These are phyloP conservation scores for Sinhomidia bicolor DNA, from an alignment of 2,888 invertebrate species.

Conservation along the genomic window DNA sequence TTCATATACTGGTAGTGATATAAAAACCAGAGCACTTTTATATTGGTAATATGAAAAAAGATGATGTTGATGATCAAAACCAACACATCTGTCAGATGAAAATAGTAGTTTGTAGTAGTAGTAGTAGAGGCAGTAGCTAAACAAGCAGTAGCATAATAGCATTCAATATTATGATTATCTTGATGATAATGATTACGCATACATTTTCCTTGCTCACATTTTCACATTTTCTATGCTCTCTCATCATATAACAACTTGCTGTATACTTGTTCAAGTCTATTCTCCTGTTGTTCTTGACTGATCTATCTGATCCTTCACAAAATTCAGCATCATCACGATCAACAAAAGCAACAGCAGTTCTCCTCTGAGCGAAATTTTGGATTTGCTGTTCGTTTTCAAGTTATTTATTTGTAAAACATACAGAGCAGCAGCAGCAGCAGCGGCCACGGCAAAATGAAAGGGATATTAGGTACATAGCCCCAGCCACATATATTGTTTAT, in stretches of 20 bases:
- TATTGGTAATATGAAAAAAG: too few species aligned
- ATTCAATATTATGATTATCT: neutral
- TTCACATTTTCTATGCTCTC: neutral
- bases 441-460: too few species aligned
- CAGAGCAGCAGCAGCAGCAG: neutral
- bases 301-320: slow-evolving; percentile 18
- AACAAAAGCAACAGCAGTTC: neutral
- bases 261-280: too few species aligned
- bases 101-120: neutral
- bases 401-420: too few species aligned
- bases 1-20: neutral
- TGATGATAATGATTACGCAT: slow-evolving; percentile 1
- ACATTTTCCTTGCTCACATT: slow-evolving; percentile 52
- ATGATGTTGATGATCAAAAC: neutral
- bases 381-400: too few species aligned
- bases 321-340: neutral
- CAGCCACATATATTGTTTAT: too few species aligned
- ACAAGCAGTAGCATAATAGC: neutral
- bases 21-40: slow-evolving; percentile 33
- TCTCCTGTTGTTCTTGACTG: slow-evolving; percentile 48
- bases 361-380: too few species aligned
- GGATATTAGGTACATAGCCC: too few species aligned
- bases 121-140: neutral
- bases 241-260: too few species aligned
- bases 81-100: slow-evolving; percentile 37